Conservation (phyloP, 2,888 invertebrate genomes). For the Phorcus lineatus region DNA sequence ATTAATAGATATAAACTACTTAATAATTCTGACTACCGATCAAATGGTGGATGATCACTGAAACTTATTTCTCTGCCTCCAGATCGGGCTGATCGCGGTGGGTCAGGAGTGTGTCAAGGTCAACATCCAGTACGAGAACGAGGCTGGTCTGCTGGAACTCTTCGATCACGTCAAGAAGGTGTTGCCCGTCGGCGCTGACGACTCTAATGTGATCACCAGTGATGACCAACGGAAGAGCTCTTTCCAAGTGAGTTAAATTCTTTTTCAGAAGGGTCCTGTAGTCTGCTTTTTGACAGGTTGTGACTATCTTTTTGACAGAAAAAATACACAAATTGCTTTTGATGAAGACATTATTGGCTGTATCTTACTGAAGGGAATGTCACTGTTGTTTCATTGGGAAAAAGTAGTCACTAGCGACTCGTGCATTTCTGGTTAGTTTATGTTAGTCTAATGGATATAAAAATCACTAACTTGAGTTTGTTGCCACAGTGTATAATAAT, state of each 20-base stretch:
- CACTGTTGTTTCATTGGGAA: no score
- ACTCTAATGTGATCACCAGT: background rate
- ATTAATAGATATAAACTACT: no score
- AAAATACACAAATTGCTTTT: no score
- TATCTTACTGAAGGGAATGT: background rate
- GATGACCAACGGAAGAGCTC: slow-evolving; percentile 48
- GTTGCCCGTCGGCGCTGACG: slow-evolving; percentile 34
- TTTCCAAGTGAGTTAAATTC: slow-evolving; percentile 52
- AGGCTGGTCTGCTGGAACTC: slow-evolving; percentile 54
- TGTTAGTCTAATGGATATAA: no score
- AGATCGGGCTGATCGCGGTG: slow-evolving; percentile 71
- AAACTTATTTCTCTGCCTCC: background rate
- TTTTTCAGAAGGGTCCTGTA: background rate
- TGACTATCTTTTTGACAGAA: no score
- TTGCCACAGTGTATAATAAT: no score
- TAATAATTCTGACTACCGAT: no score
- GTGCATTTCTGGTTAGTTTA: background rate
- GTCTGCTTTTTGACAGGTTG: no score
- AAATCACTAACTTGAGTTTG: no score
- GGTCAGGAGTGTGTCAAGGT: slow-evolving; percentile 64
- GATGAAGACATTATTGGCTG: no score
- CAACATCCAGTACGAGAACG: slow-evolving; percentile 65
- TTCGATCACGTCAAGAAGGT: slow-evolving; percentile 51
- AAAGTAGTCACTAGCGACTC: background rate
- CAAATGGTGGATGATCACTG: no score